Evolutionary conservation across 2,113 vertebrate species (phyloP), one percentile per base, ranked within the genome.

Genomic region (Upupa epops): DNA sequence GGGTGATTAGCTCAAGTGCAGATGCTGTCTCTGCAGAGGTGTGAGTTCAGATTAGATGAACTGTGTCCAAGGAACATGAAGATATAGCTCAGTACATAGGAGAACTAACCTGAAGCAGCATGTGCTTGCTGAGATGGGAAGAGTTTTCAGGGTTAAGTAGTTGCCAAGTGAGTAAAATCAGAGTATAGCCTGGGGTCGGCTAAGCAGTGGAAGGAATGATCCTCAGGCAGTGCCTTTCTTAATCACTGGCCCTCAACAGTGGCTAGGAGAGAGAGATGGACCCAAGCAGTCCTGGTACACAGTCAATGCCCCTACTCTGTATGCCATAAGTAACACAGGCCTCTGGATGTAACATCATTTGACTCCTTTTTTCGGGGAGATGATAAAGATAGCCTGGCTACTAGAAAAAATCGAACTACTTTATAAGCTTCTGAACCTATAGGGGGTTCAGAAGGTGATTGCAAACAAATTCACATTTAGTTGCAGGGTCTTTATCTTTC

Each of bases 241-340:
- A 29, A 4, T 55, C 37, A 20, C 8, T 72, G 56, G 18, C 4
- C 17, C 26, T 13, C 19, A 13, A 5, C 21, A 56, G 55, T 7
- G 48, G 51, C 34, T 55, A 26, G 48, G n/a, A 42, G 24, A 78
- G 61, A 68, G 42, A 71, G 11, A 10, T 48, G 54, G 15, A 17
- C 31, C 17, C 45, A 32, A 73, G 34, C 26, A 66, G 63, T 37
- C 2, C 2, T 1, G 0, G 32, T 56, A 17, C 45, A 34, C 24
- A 51, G 52, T 13, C 32, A n/a, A 0, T 69, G 28, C 2, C 26
- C 21, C 45, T 63, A 11, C 40, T n/a, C 9, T 3, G 1, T 7
- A 21, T 31, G 19, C 28, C 28, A 56, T 4, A 55, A 71, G 42
- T 15, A 56, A 36, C 17, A 59, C 37, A 72, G 48, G 21, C 18